Evolutionary conservation across 1,140 invertebrate species (phyloP).

Genomic region (Panulirus ornatus): DNA sequence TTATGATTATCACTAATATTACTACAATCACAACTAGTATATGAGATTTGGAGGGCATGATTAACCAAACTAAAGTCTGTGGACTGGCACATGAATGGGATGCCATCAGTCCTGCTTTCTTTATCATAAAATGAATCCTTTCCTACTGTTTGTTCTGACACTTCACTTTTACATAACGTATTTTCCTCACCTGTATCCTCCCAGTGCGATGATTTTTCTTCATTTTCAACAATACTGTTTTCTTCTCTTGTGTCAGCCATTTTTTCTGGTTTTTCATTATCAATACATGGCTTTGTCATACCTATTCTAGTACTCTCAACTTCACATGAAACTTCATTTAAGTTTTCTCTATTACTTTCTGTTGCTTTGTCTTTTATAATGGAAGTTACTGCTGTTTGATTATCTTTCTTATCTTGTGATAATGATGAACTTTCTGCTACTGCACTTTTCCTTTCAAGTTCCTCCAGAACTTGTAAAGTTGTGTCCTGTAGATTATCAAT

Average conservation of each 20-base stretch:
- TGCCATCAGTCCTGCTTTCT: not conserved
- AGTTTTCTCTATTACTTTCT: not conserved
- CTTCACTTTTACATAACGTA: not conserved
- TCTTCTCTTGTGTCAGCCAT: not conserved
- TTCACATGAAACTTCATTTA: not conserved
- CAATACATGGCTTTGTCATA: not conserved
- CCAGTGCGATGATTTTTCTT: not conserved
- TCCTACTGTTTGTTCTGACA: not conserved
- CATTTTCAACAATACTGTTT: not conserved
- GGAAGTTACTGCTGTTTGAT: not conserved
- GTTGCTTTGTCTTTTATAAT: not conserved
- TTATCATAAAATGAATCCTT: not conserved
- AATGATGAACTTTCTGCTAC: slow-evolving; percentile 1
- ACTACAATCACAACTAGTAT: not conserved
- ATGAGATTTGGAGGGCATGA: not conserved
- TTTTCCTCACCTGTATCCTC: slow-evolving; percentile 3
- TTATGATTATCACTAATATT: not conserved
- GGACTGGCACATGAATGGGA: not conserved
- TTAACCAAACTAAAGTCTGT: not conserved
- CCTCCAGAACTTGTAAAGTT: slow-evolving; percentile 36
- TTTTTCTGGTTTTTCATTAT: not conserved
- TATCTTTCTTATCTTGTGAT: not conserved
- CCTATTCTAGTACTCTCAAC: not conserved
- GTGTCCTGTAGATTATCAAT: slow-evolving; percentile 25
- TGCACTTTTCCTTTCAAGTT: not conserved